Evolutionary conservation across 92 coral and sea anemone genomes (phyloP).

Genomic region (Palythoa grandis): DNA sequence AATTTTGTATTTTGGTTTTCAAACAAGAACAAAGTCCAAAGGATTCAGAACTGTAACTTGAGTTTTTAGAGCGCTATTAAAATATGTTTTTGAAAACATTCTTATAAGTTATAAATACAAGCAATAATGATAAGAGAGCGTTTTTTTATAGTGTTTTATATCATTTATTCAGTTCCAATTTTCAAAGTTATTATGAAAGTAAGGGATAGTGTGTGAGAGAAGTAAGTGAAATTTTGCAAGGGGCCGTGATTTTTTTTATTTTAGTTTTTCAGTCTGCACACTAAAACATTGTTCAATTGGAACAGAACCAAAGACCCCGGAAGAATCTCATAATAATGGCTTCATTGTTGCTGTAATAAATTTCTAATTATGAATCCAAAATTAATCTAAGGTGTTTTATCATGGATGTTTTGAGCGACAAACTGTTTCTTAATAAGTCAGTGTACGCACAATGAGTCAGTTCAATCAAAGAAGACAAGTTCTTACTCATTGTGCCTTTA

Average conservation of each 20-base stretch:
- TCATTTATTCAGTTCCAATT: neutral
- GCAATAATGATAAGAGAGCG: neutral
- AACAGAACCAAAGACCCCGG: neutral
- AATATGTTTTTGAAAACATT: neutral
- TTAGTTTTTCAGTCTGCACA: neutral
- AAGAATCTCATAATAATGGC: conserved; percentile 5
- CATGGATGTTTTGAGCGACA: conserved; percentile 35
- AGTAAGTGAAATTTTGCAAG: neutral
- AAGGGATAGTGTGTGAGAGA: neutral
- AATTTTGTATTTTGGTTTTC: neutral
- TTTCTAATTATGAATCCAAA: conserved; percentile 29
- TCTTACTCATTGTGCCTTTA: neutral
- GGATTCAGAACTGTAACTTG: no score
- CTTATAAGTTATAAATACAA: neutral
- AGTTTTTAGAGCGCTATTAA: neutral
- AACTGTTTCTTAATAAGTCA: conserved; percentile 12
- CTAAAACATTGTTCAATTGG: neutral
- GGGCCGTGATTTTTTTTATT: neutral
- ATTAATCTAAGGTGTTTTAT: conserved; percentile 21
- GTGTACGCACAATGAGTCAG: neutral
- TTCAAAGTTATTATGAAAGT: neutral
- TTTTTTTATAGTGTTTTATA: neutral
- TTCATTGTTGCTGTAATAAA: conserved; percentile 40
- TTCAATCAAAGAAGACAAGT: neutral
- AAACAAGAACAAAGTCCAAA: no score